These are phyloP conservation scores for Nycticebus coucang DNA, from an alignment of 2,113 vertebrate species.

Conservation along the genomic window DNA sequence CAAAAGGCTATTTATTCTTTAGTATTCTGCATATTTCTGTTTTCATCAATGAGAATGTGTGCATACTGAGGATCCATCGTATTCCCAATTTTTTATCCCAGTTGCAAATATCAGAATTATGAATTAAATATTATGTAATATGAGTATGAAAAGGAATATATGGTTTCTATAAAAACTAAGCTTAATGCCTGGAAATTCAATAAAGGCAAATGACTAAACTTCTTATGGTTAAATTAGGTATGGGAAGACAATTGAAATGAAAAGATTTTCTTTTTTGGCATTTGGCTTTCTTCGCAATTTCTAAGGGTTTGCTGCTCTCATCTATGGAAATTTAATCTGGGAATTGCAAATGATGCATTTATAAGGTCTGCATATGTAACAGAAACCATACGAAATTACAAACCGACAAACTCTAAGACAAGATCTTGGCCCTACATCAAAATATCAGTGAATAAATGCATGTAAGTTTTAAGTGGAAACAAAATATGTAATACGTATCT, in stretches of 20 bases:
- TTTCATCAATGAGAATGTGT: neutral
- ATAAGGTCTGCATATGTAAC: neutral
- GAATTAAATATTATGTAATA: constrained; percentile 18
- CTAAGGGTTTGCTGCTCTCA: neutral
- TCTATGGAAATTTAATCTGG: neutral
- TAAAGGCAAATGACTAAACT: neutral
- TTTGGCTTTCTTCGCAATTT: neutral
- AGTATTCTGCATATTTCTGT: neutral
- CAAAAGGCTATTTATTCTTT: neutral
- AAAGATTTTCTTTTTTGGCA: too few species aligned
- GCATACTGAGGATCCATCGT: neutral
- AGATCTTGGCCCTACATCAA: neutral
- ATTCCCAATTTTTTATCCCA: neutral
- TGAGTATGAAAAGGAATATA: neutral
- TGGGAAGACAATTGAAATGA: neutral
- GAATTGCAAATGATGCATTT: neutral
- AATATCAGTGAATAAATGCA: neutral
- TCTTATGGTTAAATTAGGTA: neutral
- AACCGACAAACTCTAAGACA: neutral
- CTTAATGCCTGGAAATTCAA: neutral
- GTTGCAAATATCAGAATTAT: neutral
- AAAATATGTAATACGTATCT: neutral
- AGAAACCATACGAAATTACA: neutral
- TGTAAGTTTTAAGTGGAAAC: neutral
- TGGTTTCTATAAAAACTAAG: constrained; percentile 18